A percentile compares a stretch with the other conserved stretches of the same genome.
Evolutionary conservation across 2,797 vertebrate genomes (phyloP).

Genomic region (Gadopsis marmoratus): DNA sequence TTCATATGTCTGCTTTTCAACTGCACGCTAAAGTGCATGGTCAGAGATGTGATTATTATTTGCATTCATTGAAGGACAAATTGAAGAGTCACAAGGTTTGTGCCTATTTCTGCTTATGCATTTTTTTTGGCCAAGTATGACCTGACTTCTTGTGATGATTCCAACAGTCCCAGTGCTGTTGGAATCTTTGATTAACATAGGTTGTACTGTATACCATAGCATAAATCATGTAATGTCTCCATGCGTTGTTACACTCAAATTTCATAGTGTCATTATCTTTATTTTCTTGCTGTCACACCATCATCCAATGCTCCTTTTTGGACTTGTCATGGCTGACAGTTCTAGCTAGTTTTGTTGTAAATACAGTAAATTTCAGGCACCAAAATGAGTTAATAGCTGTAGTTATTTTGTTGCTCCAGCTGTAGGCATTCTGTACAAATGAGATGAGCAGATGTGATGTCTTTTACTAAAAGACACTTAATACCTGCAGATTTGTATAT

Average conservation of each 20-base stretch:
- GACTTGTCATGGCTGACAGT: background rate
- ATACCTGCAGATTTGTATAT: slow-evolving; percentile 23
- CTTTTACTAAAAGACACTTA: slow-evolving; percentile 21
- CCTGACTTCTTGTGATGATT: background rate
- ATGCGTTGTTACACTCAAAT: background rate
- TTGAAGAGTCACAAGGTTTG: background rate
- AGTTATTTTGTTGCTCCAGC: background rate
- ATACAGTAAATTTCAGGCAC: background rate
- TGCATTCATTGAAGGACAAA: background rate
- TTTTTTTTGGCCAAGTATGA: background rate
- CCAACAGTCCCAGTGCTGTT: too few relatives aligned
- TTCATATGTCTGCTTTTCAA: background rate
- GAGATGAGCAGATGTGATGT: slow-evolving; percentile 6
- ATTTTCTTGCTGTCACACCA: background rate
- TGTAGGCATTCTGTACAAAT: background rate
- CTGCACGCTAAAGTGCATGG: background rate
- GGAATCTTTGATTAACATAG: background rate
- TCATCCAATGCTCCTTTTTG: background rate
- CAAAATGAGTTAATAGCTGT: background rate
- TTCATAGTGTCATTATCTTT: background rate
- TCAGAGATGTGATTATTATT: background rate
- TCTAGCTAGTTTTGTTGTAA: background rate
- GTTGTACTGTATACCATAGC: background rate
- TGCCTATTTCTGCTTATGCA: background rate
- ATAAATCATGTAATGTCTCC: background rate